Evolutionary conservation across 2,888 invertebrate species (phyloP).

Genomic region (Nomada fabriciana): DNA sequence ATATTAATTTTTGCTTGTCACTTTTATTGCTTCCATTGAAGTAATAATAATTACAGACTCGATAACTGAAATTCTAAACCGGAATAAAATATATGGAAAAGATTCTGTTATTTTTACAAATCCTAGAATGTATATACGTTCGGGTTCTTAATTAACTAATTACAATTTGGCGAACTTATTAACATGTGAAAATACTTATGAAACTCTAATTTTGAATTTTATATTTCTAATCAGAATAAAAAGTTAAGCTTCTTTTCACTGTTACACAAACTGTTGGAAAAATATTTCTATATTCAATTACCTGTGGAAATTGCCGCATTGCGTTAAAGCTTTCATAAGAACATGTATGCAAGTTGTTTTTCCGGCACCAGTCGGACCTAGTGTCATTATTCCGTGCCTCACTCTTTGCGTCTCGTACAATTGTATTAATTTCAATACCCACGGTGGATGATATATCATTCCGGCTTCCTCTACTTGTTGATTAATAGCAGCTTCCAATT

Average conservation of each 20-base stretch:
- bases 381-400: constrained; percentile 97
- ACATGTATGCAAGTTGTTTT: constrained; percentile 96
- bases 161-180: not conserved
- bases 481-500: constrained; percentile 94
- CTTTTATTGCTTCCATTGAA: not conserved
- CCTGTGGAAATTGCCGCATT: constrained; percentile 93
- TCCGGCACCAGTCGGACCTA: constrained; percentile 97
- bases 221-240: no score
- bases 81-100: no score
- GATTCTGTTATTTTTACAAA: no score
- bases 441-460: constrained; percentile 96
- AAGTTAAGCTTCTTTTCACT: no score
- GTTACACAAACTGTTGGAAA: no score
- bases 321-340: constrained; percentile 95
- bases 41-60: no score
- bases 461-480: constrained; percentile 92
- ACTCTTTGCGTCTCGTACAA: constrained; percentile 97
- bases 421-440: constrained; percentile 98
- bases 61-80: no score
- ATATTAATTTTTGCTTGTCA: not conserved
- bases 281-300: constrained; percentile 80
- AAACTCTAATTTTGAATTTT: no score
- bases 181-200: no score
- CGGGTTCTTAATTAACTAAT: not conserved
- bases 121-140: not conserved